These are phyloP conservation scores for Muscicapa adusta DNA, from an alignment of 2,113 vertebrate genomes.

Conservation along the genomic window DNA sequence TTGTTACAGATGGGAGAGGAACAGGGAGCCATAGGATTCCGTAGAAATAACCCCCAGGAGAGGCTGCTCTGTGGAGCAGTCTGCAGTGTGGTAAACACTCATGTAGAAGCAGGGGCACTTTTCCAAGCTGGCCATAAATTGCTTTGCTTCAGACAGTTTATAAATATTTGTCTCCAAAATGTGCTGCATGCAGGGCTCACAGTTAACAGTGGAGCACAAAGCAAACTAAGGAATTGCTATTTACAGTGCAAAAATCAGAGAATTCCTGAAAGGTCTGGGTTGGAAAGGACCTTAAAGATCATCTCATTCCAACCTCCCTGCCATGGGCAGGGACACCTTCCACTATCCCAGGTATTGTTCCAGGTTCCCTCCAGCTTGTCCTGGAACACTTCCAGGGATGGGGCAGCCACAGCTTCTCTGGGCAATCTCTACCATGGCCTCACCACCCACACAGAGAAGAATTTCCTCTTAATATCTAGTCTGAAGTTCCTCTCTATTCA, in stretches of 20 bases:
- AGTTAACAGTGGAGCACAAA: not conserved
- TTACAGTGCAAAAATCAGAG: not conserved
- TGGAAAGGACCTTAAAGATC: not conserved
- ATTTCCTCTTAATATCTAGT: not conserved
- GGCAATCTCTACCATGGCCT: not conserved
- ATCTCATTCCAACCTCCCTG: not conserved
- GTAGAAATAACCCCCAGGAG: not conserved
- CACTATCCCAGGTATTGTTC: not conserved
- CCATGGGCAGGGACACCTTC: not conserved
- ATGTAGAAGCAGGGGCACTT: not conserved
- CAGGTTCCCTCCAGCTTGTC: not conserved
- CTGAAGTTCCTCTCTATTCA: not conserved
- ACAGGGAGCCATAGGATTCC: not conserved
- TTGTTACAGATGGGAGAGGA: not conserved
- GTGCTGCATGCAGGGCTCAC: not conserved
- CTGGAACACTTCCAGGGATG: not conserved
- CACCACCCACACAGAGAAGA: not conserved
- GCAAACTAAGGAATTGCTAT: not conserved
- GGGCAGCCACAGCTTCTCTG: not conserved
- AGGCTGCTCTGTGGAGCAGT: not conserved
- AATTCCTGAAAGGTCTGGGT: not conserved
- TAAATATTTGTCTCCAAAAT: slow-evolving; percentile 16
- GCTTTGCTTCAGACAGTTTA: not conserved
- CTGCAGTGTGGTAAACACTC: not conserved
- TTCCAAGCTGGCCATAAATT: not conserved